These are phyloP conservation scores for Umimayanthus chanpuru DNA, from an alignment of 92 coral and sea anemone genomes.

Conservation along the genomic window DNA sequence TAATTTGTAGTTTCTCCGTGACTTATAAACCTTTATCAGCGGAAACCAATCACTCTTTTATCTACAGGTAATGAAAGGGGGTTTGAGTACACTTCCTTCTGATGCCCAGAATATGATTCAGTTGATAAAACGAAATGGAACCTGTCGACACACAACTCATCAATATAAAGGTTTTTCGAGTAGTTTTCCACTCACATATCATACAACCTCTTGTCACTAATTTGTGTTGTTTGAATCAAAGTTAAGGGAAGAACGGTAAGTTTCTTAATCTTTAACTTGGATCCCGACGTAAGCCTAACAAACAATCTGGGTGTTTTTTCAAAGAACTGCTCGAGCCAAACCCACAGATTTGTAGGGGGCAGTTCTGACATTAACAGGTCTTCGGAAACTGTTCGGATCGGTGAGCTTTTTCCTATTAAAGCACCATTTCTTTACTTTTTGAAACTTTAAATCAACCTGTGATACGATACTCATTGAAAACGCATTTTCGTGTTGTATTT, in stretches of 20 bases:
- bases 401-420: too few species aligned
- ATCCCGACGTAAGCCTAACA: neutral
- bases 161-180: constrained; percentile 23
- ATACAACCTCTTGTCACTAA: neutral
- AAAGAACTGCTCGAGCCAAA: neutral
- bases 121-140: neutral
- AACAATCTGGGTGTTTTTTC: neutral
- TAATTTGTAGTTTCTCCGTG: neutral
- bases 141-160: constrained; percentile 15
- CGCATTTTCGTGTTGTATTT: too few species aligned
- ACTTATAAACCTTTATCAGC: constrained; percentile 19
- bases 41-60: constrained; percentile 30
- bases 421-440: too few species aligned
- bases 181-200: neutral
- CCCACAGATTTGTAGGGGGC: neutral
- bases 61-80: constrained; percentile 13
- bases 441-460: too few species aligned
- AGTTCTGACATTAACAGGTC: neutral
- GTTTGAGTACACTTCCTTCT: constrained; percentile 13
- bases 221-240: constrained; percentile 14
- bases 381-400: too few species aligned
- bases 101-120: neutral
- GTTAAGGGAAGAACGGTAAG: neutral
- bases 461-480: too few species aligned
- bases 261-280: neutral